Conservation (phyloP, 2,113 vertebrate genomes). For the Mus musculus region GRCm39 chr7:30261001-30261500, state of each 20-base stretch:
- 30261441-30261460: slow-evolving; percentile 94
- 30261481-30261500: slow-evolving; percentile 93
- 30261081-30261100: neutral
- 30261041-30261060: no score
- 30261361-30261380: neutral
- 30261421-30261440: slow-evolving; percentile 92
- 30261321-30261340: slow-evolving; percentile 21
- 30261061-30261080: slow-evolving; percentile 35
- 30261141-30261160: slow-evolving; percentile 3
- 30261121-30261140: neutral
- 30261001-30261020: no score
- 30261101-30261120: neutral
- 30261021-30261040: no score
- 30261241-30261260: slow-evolving; percentile 31
- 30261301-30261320: slow-evolving; percentile 71
- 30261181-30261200: neutral
- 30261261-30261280: slow-evolving; percentile 57
- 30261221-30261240: slow-evolving; percentile 32
- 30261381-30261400: slow-evolving; percentile 37
- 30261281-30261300: slow-evolving; percentile 58
- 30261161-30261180: neutral
- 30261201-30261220: slow-evolving; percentile 30
- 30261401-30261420: slow-evolving; percentile 29
- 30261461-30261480: slow-evolving; percentile 92
- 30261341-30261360: slow-evolving; percentile 26